Base-by-base conservation (phyloP, 2,888 invertebrate genomes). In the Sphaerolaimus hirsutus region DNA sequence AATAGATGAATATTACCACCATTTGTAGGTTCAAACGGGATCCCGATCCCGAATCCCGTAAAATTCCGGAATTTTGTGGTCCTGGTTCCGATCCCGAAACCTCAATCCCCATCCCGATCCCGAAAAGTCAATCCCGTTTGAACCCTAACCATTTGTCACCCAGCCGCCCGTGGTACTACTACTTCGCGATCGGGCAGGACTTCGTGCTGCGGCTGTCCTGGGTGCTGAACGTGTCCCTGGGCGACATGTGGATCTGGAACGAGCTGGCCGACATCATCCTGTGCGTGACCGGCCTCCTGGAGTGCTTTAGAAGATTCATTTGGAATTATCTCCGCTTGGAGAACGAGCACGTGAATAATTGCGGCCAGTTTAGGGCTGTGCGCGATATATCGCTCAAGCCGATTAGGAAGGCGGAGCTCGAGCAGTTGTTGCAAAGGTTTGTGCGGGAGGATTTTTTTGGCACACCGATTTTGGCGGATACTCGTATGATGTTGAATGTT, bases 291-390 rank as follows among this genome's bases (percentile, higher is more conserved):
- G 57, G 59, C 1, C 58, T 59, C 12, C 50, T 61, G 29, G 61
- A 61, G 51, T 53, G 59, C 2, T 56, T 62, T 50, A 50, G 72
- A 61, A 75, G 93, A 46, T 97, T 93, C 68, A 76, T 97, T 42
- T 97, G 97, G 97, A 97, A 97, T 69, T 97, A 86, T 69, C 91
- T 97, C n/a, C 91, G 97, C 0, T 66, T 97, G 59, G 97, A 97
- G 70, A 97, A 97, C 71, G 97, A 97, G 64, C 97, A 97, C 66
- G 71, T 97, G 37, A 97, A 97, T 70, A 99, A 97, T 70, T 93
- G 93, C 69, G 91, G 97, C 65, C 68, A 72, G 70, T 97, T 97
- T 73, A 73, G 97, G 59, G 97, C 97, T 10, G 93, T 97, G 0
- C 71, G 97, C 4, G 97, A 97, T 67, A 97, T 97, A 44, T 84